Percentiles rank a stretch among this genome's conserved stretches.
Evolutionary conservation across 2,888 invertebrate genomes (phyloP).

Genomic region (Cybosia mesomella): DNA sequence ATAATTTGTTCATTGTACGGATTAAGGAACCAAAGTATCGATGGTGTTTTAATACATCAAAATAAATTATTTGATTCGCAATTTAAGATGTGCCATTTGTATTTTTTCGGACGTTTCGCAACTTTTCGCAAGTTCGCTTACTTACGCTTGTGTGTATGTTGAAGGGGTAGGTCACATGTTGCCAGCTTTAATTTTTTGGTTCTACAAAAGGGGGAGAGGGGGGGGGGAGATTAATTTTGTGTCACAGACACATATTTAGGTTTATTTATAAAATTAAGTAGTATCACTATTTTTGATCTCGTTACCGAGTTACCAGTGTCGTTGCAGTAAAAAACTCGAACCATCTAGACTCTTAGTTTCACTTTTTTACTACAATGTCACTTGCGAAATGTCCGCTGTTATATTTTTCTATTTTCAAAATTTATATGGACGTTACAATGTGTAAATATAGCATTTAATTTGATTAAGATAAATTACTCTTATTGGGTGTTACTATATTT

Average conservation of each 20-base stretch:
- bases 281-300: conserved; percentile 41
- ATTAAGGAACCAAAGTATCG: conserved; percentile 30
- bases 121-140: conserved; percentile 2
- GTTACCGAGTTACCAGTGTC: conserved; percentile 37
- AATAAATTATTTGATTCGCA: conserved; percentile 33
- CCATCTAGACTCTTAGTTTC: no score
- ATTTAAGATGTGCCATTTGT: conserved; percentile 45
- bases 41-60: conserved; percentile 29
- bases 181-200: background rate
- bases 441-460: conserved; percentile 30
- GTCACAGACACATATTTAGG: background rate
- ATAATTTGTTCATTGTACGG: conserved; percentile 25
- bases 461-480: conserved; percentile 23
- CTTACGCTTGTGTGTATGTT: conserved; percentile 20
- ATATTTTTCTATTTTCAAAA: conserved; percentile 24
- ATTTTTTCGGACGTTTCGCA: conserved; percentile 28
- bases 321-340: background rate
- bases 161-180: background rate
- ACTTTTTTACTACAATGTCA: conserved; percentile 11
- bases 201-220: background rate
- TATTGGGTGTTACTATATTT: conserved; percentile 24
- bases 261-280: conserved; percentile 26
- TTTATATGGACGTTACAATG: conserved; percentile 15
- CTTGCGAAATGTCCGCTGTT: conserved; percentile 28
- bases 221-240: background rate